These are phyloP conservation scores for Idaea straminata DNA, from an alignment of 2,888 invertebrate species.

Conservation along the genomic window DNA sequence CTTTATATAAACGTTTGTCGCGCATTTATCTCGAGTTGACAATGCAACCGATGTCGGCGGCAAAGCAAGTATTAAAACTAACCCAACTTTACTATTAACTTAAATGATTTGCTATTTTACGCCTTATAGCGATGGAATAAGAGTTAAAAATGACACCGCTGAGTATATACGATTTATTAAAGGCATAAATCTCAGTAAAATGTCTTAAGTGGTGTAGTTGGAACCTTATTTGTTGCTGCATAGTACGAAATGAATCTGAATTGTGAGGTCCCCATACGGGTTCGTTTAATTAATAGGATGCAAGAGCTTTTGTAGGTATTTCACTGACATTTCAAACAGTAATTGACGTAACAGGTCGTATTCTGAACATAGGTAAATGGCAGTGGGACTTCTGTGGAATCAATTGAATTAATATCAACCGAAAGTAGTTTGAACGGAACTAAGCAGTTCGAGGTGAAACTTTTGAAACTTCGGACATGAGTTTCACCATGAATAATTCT, in stretches of 20 bases:
- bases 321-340: slow-evolving; percentile 19
- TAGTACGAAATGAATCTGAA: slow-evolving; percentile 39
- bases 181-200: slow-evolving; percentile 49
- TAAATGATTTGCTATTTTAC: slow-evolving; percentile 28
- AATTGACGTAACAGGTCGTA: not conserved
- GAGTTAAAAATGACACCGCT: slow-evolving; percentile 21
- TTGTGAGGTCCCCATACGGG: slow-evolving; percentile 30
- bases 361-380: not conserved
- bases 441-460: too few relatives aligned
- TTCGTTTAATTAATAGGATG: slow-evolving; percentile 32
- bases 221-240: slow-evolving; percentile 43
- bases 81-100: slow-evolving; percentile 41
- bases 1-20: slow-evolving; percentile 52
- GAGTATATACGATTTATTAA: slow-evolving; percentile 34
- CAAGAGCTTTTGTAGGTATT: slow-evolving; percentile 12
- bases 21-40: slow-evolving; percentile 68
- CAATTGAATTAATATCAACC: too few relatives aligned
- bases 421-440: too few relatives aligned
- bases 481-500: too few relatives aligned
- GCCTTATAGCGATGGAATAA: slow-evolving; percentile 37
- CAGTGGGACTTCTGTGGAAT: too few relatives aligned
- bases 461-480: too few relatives aligned
- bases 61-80: slow-evolving; percentile 57
- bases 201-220: slow-evolving; percentile 49
- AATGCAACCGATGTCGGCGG: slow-evolving; percentile 44